Base-by-base conservation (phyloP, 2,888 invertebrate species). In the Archips crataeganus region DNA sequence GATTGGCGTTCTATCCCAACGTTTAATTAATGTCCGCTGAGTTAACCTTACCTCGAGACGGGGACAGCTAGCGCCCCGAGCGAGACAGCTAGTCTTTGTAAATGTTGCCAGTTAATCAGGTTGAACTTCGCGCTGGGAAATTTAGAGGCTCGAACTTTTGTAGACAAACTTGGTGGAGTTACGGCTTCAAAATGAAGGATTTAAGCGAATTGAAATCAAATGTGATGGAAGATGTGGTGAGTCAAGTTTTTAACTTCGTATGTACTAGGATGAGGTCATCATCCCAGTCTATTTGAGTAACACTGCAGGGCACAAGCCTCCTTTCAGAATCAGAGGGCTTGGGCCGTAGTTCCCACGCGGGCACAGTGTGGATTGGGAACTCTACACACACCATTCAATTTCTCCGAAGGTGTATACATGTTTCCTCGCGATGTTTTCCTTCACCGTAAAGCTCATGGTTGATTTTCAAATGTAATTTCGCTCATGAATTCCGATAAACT, bases 1-100 rank as follows among this genome's bases (percentile, higher is more conserved):
- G 93, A 94, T 94, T 93, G 93, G 93, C 92, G 89, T 89, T 88
- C 89, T 91, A 92, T 90, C 89, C 90, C 89, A 84, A 86, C 88
- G 87, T 90, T 90, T 93, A 93, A 94, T 94, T 93, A 93, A 93
- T 93, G 90, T 89, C 87, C 85, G 85, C 85, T 85, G 85, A 87
- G 86, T 86, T 86, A 85, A 85, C 87, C 85, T 82, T 85, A 85
- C 83, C 88, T 85, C 79, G 77, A 80, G 87, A 91, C 81, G 80
- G 85, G 85, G 88, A 90, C 66, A 73, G 81, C 51, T 63, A 75
- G 74, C 76, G 75, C 73, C 85, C 75, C 69, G 75, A 84, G 91
- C 83, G 89, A 82, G 91, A 90, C 75, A 79, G 81, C 75, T 73
- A 79, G 81, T 85, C 84, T 84, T 81, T 80, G 82, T 83, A 82